Conservation (phyloP, 2,113 vertebrate species). For the Perca schrenkii region DNA sequence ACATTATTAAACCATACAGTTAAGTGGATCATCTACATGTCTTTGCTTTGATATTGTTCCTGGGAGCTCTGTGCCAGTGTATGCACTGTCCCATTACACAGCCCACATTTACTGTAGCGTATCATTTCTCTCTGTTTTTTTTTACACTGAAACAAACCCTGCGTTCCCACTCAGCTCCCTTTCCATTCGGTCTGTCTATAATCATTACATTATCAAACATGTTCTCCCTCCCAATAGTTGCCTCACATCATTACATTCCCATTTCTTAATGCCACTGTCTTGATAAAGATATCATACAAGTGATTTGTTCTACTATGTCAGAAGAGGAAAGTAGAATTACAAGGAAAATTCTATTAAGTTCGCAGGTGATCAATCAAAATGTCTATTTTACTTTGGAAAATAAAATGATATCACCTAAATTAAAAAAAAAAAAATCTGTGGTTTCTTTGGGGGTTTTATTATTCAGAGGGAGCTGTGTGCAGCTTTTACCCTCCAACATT, state of each 20-base stretch:
- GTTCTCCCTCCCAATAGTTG: conserved; percentile 14
- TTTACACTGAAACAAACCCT: conserved; percentile 47
- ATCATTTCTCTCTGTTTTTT: conserved; percentile 40
- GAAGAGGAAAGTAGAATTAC: conserved; percentile 35
- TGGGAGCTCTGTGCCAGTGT: conserved; percentile 31
- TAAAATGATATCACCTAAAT: not conserved
- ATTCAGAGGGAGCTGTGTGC: not conserved
- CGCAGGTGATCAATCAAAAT: conserved; percentile 6
- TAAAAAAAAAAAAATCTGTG: conserved; percentile 2
- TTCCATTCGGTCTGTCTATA: conserved; percentile 29
- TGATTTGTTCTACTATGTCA: conserved; percentile 50
- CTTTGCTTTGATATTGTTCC: conserved; percentile 59
- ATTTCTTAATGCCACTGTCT: conserved; percentile 25
- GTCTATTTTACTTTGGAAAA: conserved; percentile 1
- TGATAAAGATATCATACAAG: conserved; percentile 51
- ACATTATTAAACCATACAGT: conserved; percentile 64
- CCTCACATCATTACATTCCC: conserved; percentile 15
- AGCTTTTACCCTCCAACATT: not conserved
- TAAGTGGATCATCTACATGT: conserved; percentile 55
- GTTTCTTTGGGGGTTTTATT: conserved; percentile 10
- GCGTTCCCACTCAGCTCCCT: conserved; percentile 14
- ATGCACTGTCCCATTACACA: conserved; percentile 41
- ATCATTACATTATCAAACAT: conserved; percentile 29
- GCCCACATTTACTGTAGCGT: conserved; percentile 23
- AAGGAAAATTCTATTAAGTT: not conserved